Evolutionary conservation across 2,113 vertebrate genomes (phyloP).

Genomic region (Nesoenas mayeri): DNA sequence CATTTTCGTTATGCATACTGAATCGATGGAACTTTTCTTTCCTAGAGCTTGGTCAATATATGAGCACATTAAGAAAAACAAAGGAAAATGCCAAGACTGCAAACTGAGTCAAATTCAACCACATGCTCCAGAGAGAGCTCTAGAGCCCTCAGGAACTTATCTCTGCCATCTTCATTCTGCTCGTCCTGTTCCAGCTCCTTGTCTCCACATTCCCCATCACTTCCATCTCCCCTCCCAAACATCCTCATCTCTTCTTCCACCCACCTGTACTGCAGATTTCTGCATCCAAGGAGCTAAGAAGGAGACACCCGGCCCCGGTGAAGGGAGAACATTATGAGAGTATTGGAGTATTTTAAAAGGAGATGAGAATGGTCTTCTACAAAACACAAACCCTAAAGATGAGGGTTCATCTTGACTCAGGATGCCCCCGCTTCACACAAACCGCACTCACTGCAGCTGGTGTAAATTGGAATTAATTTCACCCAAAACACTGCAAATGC

Average conservation of each 20-base stretch:
- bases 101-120: neutral
- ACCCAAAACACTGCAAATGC: neutral
- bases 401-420: neutral
- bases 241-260: neutral
- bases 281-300: neutral
- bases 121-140: neutral
- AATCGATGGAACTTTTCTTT: neutral
- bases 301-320: neutral
- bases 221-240: neutral
- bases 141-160: neutral
- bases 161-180: neutral
- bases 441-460: accelerated
- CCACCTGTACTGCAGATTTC: accelerated
- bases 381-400: neutral
- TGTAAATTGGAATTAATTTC: accelerated
- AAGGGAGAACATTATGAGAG: neutral
- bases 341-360: neutral
- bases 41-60: neutral
- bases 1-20: neutral
- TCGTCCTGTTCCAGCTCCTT: neutral
- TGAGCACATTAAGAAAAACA: neutral
- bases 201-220: neutral
- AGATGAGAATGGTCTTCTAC: neutral
- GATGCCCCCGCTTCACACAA: neutral
- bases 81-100: neutral